Evolutionary conservation across 2,113 vertebrate species (phyloP).

Genomic region (Protobothrops flavoviridis): DNA sequence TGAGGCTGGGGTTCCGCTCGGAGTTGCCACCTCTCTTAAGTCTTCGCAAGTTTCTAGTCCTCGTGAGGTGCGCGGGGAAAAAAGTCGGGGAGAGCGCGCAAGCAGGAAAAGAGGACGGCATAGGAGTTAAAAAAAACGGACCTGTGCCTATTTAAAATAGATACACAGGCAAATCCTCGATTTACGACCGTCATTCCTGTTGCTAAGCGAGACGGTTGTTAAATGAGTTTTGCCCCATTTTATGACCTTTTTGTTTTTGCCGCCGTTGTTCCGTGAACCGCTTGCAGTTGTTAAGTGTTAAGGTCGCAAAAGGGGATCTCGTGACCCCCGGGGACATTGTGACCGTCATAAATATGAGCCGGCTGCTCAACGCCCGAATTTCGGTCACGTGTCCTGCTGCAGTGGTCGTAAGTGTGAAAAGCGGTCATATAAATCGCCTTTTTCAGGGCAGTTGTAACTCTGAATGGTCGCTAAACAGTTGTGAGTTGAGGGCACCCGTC

Average conservation of each 20-base stretch:
- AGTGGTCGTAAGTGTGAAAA: neutral
- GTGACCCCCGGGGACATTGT: neutral
- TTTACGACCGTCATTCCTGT: neutral
- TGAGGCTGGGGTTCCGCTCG: conserved; percentile 38
- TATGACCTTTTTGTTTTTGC: neutral
- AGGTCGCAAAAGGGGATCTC: neutral
- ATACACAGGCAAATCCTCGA: neutral
- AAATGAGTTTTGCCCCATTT: neutral
- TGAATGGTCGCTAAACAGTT: neutral
- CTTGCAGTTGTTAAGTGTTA: neutral
- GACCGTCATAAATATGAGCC: neutral
- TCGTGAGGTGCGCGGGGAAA: neutral
- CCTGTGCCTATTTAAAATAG: neutral
- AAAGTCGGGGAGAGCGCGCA: neutral
- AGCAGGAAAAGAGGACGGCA: neutral
- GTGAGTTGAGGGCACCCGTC: neutral
- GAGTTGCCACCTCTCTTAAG: fast-evolving
- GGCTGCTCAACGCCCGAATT: neutral
- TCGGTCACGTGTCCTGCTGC: no score
- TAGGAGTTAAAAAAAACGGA: neutral
- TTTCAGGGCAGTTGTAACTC: neutral
- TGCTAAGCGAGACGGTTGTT: neutral
- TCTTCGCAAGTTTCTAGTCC: neutral
- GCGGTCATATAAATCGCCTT: neutral
- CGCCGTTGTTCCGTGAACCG: neutral